phyloP scores from a whole-genome alignment of 2,797 vertebrate genomes.

The Alectoris magna region DNA sequence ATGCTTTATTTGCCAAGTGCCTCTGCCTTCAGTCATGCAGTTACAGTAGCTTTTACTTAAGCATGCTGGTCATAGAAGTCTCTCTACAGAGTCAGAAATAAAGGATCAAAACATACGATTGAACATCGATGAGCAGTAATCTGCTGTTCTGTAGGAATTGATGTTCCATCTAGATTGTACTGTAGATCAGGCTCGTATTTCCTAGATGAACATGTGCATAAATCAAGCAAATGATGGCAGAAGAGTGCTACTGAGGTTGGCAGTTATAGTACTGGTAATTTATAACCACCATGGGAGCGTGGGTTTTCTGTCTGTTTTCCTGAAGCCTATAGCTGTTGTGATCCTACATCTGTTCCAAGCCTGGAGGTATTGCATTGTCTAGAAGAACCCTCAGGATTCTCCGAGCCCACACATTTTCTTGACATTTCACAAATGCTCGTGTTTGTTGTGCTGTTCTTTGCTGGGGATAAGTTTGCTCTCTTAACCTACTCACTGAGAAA shows the following conservation, averaged over 20 bases:
- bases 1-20: slow-evolving; percentile 22
- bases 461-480: background rate
- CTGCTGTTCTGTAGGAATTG: background rate
- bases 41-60: background rate
- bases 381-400: background rate
- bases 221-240: background rate
- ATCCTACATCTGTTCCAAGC: background rate
- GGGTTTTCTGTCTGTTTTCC: background rate
- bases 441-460: background rate
- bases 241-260: background rate
- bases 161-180: background rate
- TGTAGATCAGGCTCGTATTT: background rate
- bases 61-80: background rate
- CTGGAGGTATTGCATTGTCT: background rate
- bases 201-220: background rate
- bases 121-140: background rate
- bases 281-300: background rate
- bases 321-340: background rate
- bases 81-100: slow-evolving; percentile 1
- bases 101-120: background rate
- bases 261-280: background rate
- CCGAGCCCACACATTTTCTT: background rate
- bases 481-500: background rate
- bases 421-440: background rate
- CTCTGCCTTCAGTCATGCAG: background rate